Base-by-base conservation (phyloP, 2,888 invertebrate species). In the Pristionchus entomophagus region DNA sequence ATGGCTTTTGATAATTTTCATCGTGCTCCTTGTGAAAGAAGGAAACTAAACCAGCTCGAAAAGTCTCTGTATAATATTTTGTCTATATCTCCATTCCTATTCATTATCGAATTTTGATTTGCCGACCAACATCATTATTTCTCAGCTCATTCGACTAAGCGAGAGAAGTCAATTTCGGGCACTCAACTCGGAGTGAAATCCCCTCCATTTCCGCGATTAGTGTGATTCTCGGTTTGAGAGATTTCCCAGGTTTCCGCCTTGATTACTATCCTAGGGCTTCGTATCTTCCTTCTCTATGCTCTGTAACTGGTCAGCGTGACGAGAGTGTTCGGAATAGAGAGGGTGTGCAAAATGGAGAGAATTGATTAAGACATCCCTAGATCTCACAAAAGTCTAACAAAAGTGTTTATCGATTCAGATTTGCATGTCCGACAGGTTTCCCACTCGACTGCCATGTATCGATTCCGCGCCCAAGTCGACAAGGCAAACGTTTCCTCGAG, bases 121-220 rank as follows among this genome's bases (percentile, higher is more conserved):
- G 17, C 51, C 51, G 51, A 5, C 51, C 19, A 1, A 51, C 51
- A 3, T 51, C 12, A n/a, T n/a, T 29, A 41, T 77, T 45, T 77
- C 77, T 19, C 45, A 45, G 45, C 45, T 77, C 45, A 77, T 77
- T 35, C 32, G 65, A 22, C 65, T 22, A 65, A 65, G 65, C 65
- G 65, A 35, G 29, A 65, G 35, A 65, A 35, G 65, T 19, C 17
- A 32, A 10, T n/a, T n/a, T n/a, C 32, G 17, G 14, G 29, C 65
- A 19, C 65, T 26, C 35, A 17, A 35, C 65, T 65, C 22, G 22
- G 65, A 65, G 65, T 35, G 65, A 65, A 65, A 22, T 35, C 65
- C 65, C n/a, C n/a, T 35, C 35, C 65, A 65, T 65, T 65, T 65
- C n/a, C 35, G 35, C 35, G 65, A 65, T 65, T 65, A 35, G 65